These are phyloP conservation scores for Ailurus styani DNA, from an alignment of 2,113 vertebrate genomes.

Conservation along the genomic window DNA sequence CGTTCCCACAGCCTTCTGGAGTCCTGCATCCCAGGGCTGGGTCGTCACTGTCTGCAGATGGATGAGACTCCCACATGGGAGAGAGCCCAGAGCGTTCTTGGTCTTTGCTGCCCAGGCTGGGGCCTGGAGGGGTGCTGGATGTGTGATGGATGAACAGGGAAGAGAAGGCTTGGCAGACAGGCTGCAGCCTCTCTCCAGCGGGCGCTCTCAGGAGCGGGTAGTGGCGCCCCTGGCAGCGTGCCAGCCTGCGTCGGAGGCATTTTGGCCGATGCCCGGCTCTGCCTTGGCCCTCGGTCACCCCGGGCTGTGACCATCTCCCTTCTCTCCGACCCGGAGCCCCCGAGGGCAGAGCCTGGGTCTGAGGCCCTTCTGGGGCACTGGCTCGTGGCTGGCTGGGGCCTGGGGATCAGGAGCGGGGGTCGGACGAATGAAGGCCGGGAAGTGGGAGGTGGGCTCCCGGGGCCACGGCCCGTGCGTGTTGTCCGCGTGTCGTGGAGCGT, in stretches of 20 bases:
- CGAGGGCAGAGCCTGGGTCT: neutral
- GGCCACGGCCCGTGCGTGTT: fast-evolving
- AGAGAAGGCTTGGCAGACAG: neutral
- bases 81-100: neutral
- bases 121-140: neutral
- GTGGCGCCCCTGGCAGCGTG: neutral
- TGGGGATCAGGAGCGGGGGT: neutral
- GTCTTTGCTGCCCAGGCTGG: neutral
- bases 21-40: neutral
- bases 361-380: neutral
- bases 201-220: neutral
- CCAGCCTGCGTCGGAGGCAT: fast-evolving
- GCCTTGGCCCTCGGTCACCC: neutral
- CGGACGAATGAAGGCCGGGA: neutral
- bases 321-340: neutral
- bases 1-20: neutral
- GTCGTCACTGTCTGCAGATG: neutral
- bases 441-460: fast-evolving
- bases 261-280: neutral
- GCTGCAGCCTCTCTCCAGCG: neutral
- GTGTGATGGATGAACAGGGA: neutral
- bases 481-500: neutral
- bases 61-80: neutral
- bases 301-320: neutral
- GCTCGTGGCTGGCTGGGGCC: neutral